A percentile compares a stretch with the other conserved stretches of the same genome.
These are phyloP conservation scores for Acomys russatus DNA, from an alignment of 2,797 vertebrate species.

Conservation along the genomic window DNA sequence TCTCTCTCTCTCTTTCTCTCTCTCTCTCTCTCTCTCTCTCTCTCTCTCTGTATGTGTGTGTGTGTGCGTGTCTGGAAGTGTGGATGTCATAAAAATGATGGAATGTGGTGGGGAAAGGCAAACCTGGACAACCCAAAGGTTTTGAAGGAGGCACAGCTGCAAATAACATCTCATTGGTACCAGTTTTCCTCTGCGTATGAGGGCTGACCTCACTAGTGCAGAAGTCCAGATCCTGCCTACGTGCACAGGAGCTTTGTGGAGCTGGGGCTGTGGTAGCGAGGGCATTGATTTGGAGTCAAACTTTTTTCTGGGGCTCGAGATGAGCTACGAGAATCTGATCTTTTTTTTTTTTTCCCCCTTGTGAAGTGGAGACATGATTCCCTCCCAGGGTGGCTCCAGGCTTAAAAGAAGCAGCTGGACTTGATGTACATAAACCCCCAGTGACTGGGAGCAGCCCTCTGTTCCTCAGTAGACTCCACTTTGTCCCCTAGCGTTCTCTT, in stretches of 20 bases:
- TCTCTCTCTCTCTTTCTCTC: no score
- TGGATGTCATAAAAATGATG: neutral
- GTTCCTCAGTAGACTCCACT: neutral
- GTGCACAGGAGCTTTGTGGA: neutral
- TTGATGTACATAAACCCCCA: neutral
- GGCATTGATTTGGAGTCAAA: conserved; percentile 11
- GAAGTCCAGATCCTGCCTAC: neutral
- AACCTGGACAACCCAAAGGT: neutral
- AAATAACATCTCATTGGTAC: conserved; percentile 31
- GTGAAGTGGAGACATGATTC: neutral
- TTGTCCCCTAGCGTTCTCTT: neutral
- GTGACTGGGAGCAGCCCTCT: neutral
- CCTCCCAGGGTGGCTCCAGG: neutral
- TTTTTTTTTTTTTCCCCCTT: conserved; percentile 29
- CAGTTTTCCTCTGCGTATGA: neutral
- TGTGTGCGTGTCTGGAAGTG: neutral
- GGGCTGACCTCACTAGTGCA: neutral
- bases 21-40: neutral
- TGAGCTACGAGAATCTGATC: no score
- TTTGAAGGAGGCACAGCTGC: conserved; percentile 46
- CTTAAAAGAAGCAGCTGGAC: neutral
- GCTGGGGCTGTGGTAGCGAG: neutral
- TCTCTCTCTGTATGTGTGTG: no score
- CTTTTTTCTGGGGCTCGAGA: neutral
- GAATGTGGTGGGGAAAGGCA: neutral